These are phyloP conservation scores for Phataginus tricuspis DNA, from an alignment of 2,797 vertebrate genomes.

Conservation along the genomic window DNA sequence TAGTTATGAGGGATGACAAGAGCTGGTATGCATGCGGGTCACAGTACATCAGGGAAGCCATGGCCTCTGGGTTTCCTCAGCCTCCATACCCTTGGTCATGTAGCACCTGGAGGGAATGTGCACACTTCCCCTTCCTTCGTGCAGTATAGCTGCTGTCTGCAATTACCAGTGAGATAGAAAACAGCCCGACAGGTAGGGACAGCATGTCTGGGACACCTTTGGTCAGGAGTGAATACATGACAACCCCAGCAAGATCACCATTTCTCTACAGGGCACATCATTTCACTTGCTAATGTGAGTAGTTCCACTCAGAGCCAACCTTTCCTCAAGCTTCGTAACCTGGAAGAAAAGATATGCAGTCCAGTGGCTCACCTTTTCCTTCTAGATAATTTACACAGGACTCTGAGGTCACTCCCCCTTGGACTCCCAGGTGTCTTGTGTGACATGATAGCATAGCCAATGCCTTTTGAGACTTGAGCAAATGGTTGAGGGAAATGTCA, in stretches of 20 bases:
- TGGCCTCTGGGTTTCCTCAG: background rate
- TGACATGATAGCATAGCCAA: background rate
- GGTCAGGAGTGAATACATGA: no score
- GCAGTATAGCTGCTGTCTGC: background rate
- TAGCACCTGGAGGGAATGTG: no score
- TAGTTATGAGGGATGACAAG: no score
- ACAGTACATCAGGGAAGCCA: background rate
- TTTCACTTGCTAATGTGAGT: background rate
- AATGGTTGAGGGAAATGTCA: background rate
- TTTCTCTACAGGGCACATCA: no score
- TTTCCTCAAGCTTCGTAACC: background rate
- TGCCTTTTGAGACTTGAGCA: background rate
- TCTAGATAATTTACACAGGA: background rate
- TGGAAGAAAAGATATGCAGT: background rate
- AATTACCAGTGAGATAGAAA: background rate
- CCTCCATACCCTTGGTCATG: background rate
- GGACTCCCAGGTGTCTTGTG: background rate
- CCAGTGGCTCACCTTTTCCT: background rate
- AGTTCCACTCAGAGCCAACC: background rate
- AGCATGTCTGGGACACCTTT: background rate
- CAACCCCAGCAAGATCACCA: background rate
- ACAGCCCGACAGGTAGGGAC: background rate
- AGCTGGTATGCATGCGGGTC: background rate
- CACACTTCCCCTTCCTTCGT: background rate
- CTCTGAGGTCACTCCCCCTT: background rate